phyloP scores from a whole-genome alignment of 2,113 vertebrate genomes.

The Phasianus colchicus region DNA sequence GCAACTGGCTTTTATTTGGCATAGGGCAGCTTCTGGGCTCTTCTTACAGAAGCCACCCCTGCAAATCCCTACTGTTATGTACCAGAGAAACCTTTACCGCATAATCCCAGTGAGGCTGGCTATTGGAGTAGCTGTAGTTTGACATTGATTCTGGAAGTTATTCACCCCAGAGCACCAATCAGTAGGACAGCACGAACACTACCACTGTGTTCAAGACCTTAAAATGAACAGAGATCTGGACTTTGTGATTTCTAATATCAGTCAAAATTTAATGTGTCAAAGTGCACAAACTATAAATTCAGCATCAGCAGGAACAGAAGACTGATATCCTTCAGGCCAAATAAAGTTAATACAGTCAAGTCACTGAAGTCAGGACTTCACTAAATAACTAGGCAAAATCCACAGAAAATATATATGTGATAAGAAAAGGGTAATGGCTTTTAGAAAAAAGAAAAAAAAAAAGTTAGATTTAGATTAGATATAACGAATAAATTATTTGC shows the following conservation, averaged over 20 bases:
- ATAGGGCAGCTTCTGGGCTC: too few species aligned
- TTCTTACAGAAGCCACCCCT: too few species aligned
- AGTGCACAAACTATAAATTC: background rate
- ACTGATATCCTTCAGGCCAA: background rate
- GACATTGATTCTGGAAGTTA: background rate
- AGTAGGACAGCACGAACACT: background rate
- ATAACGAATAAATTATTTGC: background rate
- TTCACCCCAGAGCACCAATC: background rate
- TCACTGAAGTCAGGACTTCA: background rate
- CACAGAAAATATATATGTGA: background rate
- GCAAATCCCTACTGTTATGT: too few species aligned
- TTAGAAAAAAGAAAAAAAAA: background rate
- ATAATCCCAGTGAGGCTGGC: background rate
- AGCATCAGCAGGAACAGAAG: background rate
- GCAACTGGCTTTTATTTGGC: too few species aligned
- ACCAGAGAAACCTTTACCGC: background rate
- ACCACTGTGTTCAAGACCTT: background rate
- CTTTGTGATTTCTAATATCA: background rate
- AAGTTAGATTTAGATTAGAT: background rate
- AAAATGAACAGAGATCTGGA: background rate
- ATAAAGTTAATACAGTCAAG: background rate
- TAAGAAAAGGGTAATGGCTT: background rate
- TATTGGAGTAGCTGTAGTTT: background rate
- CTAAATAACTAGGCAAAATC: background rate
- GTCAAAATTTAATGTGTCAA: background rate